Evolutionary conservation across 2,797 vertebrate genomes (phyloP).

Genomic region (Spinus olivaceus): DNA sequence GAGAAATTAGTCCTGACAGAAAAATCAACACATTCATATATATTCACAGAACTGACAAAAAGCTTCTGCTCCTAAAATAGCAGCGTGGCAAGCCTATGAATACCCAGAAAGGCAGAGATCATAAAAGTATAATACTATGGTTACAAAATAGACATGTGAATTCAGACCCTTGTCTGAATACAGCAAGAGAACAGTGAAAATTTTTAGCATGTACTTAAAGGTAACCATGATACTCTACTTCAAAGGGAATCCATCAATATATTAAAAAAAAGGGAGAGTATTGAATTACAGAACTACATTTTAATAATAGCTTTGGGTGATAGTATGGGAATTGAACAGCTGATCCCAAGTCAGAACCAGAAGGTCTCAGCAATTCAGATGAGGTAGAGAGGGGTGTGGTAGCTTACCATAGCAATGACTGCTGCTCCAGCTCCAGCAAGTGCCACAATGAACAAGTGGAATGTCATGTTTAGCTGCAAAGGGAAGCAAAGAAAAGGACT

Average conservation of each 20-base stretch:
- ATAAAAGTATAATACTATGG: not conserved
- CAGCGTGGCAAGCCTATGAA: not conserved
- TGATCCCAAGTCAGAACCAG: not conserved
- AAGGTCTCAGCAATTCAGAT: not conserved
- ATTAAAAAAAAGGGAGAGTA: not conserved
- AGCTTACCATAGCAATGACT: constrained; percentile 96
- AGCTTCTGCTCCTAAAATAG: not conserved
- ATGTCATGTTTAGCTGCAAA: constrained; percentile 94
- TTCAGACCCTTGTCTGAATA: not conserved
- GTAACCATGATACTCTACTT: not conserved
- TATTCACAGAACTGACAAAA: not conserved
- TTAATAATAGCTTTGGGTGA: not conserved
- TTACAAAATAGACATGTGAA: not conserved
- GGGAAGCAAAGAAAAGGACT: not conserved
- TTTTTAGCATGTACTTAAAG: not conserved
- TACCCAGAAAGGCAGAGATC: not conserved
- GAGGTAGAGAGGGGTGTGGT: not conserved
- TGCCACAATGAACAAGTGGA: constrained; percentile 97
- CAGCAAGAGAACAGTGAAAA: not conserved
- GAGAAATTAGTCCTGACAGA: not conserved
- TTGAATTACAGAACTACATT: not conserved
- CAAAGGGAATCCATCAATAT: not conserved
- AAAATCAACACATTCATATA: not conserved
- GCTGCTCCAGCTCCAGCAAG: constrained; percentile 96
- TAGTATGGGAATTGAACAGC: not conserved